Evolutionary conservation across 1,140 invertebrate species (phyloP).

Genomic region (Belonocnema kinseyi): DNA sequence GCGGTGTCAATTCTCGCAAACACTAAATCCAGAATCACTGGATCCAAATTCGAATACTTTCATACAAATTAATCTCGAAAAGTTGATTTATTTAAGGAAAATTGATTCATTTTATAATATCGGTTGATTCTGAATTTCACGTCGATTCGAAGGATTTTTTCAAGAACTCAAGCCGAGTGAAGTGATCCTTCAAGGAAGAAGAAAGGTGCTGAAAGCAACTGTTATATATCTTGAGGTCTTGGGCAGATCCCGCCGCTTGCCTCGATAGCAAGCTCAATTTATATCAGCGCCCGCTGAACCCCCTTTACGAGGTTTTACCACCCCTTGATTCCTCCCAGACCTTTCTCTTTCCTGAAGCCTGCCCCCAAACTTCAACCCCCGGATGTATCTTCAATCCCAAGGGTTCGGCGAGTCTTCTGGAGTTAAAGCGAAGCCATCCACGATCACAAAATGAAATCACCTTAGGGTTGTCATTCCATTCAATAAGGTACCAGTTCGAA

Average conservation of each 20-base stretch:
- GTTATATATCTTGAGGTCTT: conserved; percentile 61
- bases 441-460: conserved; percentile 56
- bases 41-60: no score
- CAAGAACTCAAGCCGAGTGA: conserved; percentile 36
- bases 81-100: conserved; percentile 10
- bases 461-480: conserved; percentile 25
- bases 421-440: conserved; percentile 63
- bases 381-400: conserved; percentile 56
- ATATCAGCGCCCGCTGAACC: conserved; percentile 72
- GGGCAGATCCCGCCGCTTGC: conserved; percentile 69
- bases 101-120: background rate
- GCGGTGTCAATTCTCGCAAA: no score
- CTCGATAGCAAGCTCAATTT: conserved; percentile 74
- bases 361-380: conserved; percentile 59
- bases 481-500: conserved; percentile 15
- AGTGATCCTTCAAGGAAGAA: conserved; percentile 62
- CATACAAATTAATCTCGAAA: no score
- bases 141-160: conserved; percentile 52
- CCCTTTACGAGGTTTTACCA: conserved; percentile 72
- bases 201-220: conserved; percentile 58
- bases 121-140: conserved; percentile 11
- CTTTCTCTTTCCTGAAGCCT: conserved; percentile 50
- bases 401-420: conserved; percentile 48
- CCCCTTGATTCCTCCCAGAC: conserved; percentile 52
- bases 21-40: no score